Conservation (phyloP, 2,797 vertebrate species). For the Lemur catta region DNA sequence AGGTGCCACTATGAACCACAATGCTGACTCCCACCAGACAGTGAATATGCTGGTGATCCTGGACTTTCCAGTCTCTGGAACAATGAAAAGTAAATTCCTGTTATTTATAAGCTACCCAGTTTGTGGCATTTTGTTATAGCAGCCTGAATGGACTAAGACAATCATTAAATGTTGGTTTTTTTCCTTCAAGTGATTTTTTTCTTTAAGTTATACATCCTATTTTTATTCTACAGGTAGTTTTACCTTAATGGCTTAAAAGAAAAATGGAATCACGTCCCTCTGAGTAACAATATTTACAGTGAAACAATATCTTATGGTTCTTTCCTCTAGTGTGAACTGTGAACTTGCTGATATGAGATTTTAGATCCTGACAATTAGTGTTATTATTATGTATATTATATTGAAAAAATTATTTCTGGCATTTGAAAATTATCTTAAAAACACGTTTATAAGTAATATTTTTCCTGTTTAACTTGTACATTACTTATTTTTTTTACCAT, state of each 20-base stretch:
- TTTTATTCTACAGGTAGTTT: constrained; percentile 20
- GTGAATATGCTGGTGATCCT: background rate
- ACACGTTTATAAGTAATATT: background rate
- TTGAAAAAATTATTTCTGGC: background rate
- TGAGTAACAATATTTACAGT: background rate
- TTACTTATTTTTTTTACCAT: constrained; percentile 8
- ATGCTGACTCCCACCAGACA: background rate
- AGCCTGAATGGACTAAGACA: background rate
- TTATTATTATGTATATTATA: background rate
- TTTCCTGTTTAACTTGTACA: background rate
- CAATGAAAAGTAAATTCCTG: background rate
- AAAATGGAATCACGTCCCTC: background rate
- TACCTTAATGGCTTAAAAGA: background rate
- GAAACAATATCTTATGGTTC: background rate
- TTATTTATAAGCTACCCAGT: background rate
- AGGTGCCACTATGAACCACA: background rate
- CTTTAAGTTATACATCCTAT: background rate
- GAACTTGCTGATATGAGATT: constrained; percentile 22
- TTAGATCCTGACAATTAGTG: background rate
- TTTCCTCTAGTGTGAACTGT: background rate
- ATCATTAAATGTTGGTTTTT: background rate
- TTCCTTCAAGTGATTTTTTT: background rate
- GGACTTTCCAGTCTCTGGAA: background rate
- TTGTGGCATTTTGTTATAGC: background rate
- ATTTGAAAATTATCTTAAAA: constrained; percentile 21